Evolutionary conservation across 2,797 vertebrate genomes (phyloP).

Genomic region (Odontamblyopus rebecca): DNA sequence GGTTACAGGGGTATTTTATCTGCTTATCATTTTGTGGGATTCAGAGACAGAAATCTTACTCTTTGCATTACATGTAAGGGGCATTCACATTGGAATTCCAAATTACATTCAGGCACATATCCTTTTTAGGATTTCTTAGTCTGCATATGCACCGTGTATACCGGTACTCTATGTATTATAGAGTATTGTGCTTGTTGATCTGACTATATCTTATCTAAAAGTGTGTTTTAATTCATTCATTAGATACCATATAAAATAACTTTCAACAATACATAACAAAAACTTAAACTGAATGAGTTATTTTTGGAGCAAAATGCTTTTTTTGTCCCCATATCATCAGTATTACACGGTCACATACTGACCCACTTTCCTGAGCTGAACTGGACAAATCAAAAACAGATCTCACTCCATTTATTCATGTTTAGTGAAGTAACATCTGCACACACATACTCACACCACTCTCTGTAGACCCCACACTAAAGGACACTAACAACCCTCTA

Average conservation of each 20-base stretch:
- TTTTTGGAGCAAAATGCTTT: neutral
- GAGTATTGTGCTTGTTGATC: conserved; percentile 55
- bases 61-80: neutral
- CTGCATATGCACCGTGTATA: conserved; percentile 49
- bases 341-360: conserved; percentile 24
- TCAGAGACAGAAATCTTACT: neutral
- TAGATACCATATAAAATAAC: neutral
- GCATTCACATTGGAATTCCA: too few relatives aligned
- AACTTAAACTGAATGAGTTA: too few relatives aligned
- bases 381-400: conserved; percentile 56
- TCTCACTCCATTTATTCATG: conserved; percentile 53
- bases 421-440: conserved; percentile 34
- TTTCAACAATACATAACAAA: neutral
- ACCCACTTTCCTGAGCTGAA: conserved; percentile 63
- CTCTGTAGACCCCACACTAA: conserved; percentile 26
- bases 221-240: neutral
- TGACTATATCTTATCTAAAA: conserved; percentile 18
- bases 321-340: neutral
- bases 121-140: conserved; percentile 42
- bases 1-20: neutral
- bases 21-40: neutral
- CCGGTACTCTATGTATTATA: conserved; percentile 41
- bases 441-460: conserved; percentile 20
- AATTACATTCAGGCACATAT: conserved; percentile 36
- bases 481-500: conserved; percentile 42